Evolutionary conservation across 2,888 invertebrate genomes (phyloP), one percentile per base, ranked within the genome.

Genomic region (Morinoia aosen): DNA sequence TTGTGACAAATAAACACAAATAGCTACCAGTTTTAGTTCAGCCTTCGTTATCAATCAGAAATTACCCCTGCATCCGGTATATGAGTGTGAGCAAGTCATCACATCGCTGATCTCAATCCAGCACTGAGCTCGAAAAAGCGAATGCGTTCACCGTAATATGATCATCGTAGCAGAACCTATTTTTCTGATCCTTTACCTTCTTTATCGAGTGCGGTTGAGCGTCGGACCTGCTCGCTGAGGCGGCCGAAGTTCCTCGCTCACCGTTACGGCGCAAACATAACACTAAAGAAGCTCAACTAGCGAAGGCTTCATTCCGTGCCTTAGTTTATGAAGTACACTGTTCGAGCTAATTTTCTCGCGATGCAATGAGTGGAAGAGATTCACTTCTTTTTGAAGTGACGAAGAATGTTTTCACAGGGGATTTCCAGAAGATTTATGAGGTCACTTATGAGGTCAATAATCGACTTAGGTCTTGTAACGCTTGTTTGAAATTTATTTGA

Each of bases 111-210:
- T 76, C 76, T 76, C 76, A 76, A 76, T 76, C 2, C 76, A 16
- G 33, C 76, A 76, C 14, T 33, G 90, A 90, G 90, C 90, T 40
- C 90, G 40, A 48, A 90, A 90, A 90, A 40, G 16, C 90, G 48
- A 90, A 48, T 48, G 40, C 40, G 40, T 90, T 90, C 90, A 39
- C 90, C 90, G 33, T 90, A 90, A 90, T 90, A 40, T 90, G 90
- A 90, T 90, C 90, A 90, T 39, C 90, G 90, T 90, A 90, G 90
- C 90, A 90, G 90, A 90, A 90, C 90, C 90, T 39, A 90, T 90
- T 90, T 90, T 90, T 90, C 90, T 90, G 90, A 40, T 39, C 48
- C 40, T 48, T 90, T 25, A 39, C 90, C 48, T 90, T 90, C 90
- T 90, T 90, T 90, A 90, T 48, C 16, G 90, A 40, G 90, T 48